Evolutionary conservation across 2,797 vertebrate genomes (phyloP).

Genomic region (Malurus splendens): DNA sequence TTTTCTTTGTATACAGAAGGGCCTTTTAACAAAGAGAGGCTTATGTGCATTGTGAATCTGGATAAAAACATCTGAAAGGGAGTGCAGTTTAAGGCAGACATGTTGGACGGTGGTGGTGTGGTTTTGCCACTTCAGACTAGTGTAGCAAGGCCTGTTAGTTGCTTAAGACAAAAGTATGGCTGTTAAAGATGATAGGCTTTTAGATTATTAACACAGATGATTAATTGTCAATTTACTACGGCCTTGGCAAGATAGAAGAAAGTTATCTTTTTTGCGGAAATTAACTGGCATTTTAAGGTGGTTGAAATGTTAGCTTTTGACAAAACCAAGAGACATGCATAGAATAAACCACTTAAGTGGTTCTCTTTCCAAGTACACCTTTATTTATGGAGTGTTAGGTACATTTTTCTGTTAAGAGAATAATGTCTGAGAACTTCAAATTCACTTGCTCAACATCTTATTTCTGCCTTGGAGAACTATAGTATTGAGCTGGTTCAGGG

Average conservation of each 20-base stretch:
- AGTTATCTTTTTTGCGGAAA: neutral
- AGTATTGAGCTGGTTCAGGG: neutral
- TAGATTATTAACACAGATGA: neutral
- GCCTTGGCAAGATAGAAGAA: neutral
- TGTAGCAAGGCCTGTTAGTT: neutral
- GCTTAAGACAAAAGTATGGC: neutral
- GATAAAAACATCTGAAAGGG: constrained; percentile 11
- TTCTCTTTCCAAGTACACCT: neutral
- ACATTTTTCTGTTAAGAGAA: neutral
- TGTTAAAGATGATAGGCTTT: neutral
- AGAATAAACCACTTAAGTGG: neutral
- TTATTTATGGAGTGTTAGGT: neutral
- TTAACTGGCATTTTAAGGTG: neutral
- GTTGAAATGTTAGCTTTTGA: neutral
- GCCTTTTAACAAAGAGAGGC: constrained; percentile 26
- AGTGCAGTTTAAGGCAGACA: neutral
- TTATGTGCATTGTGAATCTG: constrained; percentile 4
- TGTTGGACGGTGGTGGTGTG: neutral
- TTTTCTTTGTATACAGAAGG: constrained; percentile 19
- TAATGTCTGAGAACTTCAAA: neutral
- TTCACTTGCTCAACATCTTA: neutral
- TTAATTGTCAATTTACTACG: neutral
- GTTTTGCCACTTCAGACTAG: neutral
- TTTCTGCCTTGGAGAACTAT: neutral
- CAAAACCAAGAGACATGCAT: neutral